These are phyloP conservation scores for Sceloporus undulatus DNA, from an alignment of 2,113 vertebrate genomes.

Conservation along the genomic window DNA sequence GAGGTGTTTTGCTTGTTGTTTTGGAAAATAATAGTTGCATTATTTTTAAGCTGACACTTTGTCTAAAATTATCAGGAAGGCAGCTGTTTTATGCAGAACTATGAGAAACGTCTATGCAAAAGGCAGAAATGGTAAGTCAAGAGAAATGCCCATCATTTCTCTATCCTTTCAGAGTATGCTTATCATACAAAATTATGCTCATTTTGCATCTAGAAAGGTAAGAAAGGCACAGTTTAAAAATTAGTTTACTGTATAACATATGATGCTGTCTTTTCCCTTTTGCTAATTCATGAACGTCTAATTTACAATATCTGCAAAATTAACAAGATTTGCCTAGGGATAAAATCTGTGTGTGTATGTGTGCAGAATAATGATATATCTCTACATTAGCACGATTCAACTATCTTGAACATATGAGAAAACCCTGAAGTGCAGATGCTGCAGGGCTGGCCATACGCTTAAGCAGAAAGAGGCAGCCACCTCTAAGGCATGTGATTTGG, in stretches of 20 bases:
- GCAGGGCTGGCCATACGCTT: not conserved
- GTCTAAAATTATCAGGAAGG: constrained; percentile 8
- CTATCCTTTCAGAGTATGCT: not conserved
- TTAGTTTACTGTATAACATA: too few species aligned
- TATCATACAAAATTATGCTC: not conserved
- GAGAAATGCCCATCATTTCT: not conserved
- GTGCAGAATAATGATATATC: too few species aligned
- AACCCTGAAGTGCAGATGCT: not conserved
- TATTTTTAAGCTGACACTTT: not conserved
- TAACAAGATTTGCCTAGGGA: not conserved
- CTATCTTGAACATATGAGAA: not conserved
- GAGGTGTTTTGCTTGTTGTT: constrained; percentile 59
- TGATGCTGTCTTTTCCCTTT: not conserved
- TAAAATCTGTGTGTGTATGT: not conserved
- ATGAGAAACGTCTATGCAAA: not conserved
- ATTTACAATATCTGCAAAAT: not conserved
- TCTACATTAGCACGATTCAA: not conserved
- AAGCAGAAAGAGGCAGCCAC: not conserved
- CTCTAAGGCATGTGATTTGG: not conserved
- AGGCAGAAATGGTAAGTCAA: not conserved
- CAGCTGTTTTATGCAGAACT: not conserved
- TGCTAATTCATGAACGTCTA: not conserved
- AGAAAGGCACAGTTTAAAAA: too few species aligned
- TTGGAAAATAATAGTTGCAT: constrained; percentile 48
- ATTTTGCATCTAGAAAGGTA: too few species aligned